Evolutionary conservation across 1,140 invertebrate genomes (phyloP).

Genomic region (Lucilia sericata): DNA sequence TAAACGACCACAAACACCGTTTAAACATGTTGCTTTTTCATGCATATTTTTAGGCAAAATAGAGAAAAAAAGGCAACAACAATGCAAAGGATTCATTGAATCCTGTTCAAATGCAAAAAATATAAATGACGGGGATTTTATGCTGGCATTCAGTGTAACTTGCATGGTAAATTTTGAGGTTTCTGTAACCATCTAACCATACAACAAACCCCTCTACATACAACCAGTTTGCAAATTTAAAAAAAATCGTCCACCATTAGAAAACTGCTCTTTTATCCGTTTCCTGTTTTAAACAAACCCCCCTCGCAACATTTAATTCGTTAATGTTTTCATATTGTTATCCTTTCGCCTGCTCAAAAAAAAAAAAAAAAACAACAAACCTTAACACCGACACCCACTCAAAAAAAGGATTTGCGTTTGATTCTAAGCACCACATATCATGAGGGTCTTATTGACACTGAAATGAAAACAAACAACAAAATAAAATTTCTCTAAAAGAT

Average conservation of each 20-base stretch:
- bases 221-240: background rate
- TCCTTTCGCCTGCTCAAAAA: background rate
- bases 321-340: constrained; percentile 27
- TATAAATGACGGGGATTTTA: background rate
- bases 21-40: background rate
- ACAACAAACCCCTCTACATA: background rate
- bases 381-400: background rate
- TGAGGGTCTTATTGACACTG: constrained; percentile 18
- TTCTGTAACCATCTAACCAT: background rate
- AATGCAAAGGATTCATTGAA: background rate
- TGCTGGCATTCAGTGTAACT: background rate
- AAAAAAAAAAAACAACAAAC: background rate
- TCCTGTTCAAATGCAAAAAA: background rate
- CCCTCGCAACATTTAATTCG: background rate
- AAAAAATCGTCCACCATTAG: background rate
- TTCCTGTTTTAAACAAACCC: background rate
- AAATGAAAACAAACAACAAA: background rate
- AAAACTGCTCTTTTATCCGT: background rate
- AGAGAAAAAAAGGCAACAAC: background rate
- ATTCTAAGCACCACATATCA: constrained; percentile 4
- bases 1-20: constrained; percentile 13
- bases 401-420: background rate
- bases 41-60: background rate
- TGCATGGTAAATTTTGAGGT: background rate
- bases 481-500: background rate